Conservation (phyloP, 2,797 vertebrate species). For the Phataginus tetradactyla region DNA sequence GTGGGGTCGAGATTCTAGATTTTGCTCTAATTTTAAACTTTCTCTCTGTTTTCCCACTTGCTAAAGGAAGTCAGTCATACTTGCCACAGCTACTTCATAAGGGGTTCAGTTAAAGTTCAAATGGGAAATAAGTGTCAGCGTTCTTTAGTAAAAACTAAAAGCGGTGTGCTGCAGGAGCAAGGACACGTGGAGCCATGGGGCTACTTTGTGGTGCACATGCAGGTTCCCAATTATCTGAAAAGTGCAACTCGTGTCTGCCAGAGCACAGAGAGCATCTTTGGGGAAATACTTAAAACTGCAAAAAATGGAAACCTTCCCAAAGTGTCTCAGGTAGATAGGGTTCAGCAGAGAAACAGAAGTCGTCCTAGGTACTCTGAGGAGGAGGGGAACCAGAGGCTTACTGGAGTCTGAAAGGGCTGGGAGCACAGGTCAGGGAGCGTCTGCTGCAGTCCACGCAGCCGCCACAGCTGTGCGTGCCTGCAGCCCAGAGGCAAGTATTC, state of each 20-base stretch:
- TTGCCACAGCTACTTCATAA: background rate
- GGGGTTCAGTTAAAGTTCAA: conserved; percentile 18
- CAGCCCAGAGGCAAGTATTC: background rate
- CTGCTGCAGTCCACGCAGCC: background rate
- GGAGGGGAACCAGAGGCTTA: background rate
- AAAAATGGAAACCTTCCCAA: background rate
- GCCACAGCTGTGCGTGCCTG: background rate
- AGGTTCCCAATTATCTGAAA: background rate
- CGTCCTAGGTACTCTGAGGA: background rate
- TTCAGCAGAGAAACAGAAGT: background rate
- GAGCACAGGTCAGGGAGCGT: background rate
- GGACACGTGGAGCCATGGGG: background rate
- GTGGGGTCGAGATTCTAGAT: background rate
- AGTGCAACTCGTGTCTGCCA: background rate
- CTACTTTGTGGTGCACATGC: conserved; percentile 19
- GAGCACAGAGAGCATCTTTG: background rate
- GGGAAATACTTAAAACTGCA: background rate
- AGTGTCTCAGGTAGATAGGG: background rate
- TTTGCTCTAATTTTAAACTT: conserved; percentile 43
- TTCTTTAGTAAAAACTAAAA: conserved; percentile 36
- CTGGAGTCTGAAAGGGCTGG: background rate
- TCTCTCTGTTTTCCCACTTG: conserved; percentile 12
- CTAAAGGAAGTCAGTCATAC: conserved; percentile 34
- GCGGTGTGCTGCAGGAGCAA: background rate
- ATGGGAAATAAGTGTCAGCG: background rate